Percentiles rank a stretch among this genome's conserved stretches.
Conservation (phyloP, 64 coral and sea anemone species). For the Montipora cactus region DNA sequence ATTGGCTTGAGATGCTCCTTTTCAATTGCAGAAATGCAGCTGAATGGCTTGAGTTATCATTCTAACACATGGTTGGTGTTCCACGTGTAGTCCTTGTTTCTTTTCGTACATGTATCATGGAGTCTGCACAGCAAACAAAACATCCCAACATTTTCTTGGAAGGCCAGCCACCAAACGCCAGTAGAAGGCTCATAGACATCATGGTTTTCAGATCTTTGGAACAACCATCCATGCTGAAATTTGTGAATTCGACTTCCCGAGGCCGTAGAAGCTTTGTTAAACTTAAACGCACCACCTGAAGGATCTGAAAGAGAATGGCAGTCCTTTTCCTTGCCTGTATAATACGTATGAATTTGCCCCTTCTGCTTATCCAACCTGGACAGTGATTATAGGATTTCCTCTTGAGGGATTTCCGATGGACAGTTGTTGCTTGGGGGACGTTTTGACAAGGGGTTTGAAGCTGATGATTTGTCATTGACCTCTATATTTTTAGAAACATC, state of each 20-base stretch:
- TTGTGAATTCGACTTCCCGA: constrained; percentile 41
- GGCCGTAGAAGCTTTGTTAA: background rate
- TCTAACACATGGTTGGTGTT: constrained; percentile 31
- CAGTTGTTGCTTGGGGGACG: constrained; percentile 4
- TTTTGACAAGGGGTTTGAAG: constrained; percentile 12
- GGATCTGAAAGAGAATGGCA: constrained; percentile 50
- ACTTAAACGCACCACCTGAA: background rate
- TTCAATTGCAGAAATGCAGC: constrained; percentile 47
- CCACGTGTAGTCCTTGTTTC: constrained; percentile 47
- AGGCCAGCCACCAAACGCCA: constrained; percentile 39
- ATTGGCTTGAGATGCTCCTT: constrained; percentile 48
- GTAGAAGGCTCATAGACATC: constrained; percentile 48
- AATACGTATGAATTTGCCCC: constrained; percentile 52
- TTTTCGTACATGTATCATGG: constrained; percentile 21
- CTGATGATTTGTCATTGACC: constrained; percentile 3
- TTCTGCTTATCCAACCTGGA: constrained; percentile 48
- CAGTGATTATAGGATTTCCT: background rate
- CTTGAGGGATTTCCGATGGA: constrained; percentile 13
- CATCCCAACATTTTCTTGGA: constrained; percentile 56
- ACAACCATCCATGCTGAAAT: constrained; percentile 47
- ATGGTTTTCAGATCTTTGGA: constrained; percentile 62
- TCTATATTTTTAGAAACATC: constrained; percentile 14
- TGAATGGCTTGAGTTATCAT: constrained; percentile 43
- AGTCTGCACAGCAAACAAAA: constrained; percentile 38
- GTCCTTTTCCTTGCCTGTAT: constrained; percentile 49